A percentile compares a stretch with the other conserved stretches of the same genome.
These are phyloP conservation scores for Coenobita brevimanus DNA, from an alignment of 1,140 invertebrate genomes.

Conservation along the genomic window DNA sequence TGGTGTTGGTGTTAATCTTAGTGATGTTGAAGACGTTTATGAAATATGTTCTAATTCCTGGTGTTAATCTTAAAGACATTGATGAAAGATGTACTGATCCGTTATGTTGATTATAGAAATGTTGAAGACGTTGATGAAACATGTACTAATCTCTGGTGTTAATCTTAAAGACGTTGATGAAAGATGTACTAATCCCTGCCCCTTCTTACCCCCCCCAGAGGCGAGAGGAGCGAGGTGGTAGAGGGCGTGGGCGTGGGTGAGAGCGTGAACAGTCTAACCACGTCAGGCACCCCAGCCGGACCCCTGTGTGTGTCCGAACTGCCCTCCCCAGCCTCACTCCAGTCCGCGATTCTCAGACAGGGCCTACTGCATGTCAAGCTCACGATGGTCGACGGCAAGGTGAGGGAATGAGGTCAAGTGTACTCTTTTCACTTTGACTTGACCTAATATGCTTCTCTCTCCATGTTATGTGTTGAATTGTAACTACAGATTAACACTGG, in stretches of 20 bases:
- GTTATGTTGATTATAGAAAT: neutral
- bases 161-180: neutral
- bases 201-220: too few species aligned
- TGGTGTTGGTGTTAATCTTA: neutral
- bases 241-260: too few species aligned
- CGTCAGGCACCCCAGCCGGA: constrained; percentile 32
- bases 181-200: neutral
- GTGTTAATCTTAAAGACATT: neutral
- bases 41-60: too few species aligned
- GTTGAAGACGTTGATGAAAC: neutral
- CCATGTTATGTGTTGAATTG: too few species aligned
- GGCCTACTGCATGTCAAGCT: constrained; percentile 87
- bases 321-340: constrained; percentile 52
- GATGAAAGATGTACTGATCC: neutral
- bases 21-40: neutral
- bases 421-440: too few species aligned
- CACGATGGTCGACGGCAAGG: constrained; percentile 86
- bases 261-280: neutral
- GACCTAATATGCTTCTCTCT: too few species aligned
- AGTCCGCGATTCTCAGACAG: constrained; percentile 74
- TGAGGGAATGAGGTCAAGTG: too few species aligned
- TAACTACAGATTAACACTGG: too few species aligned
- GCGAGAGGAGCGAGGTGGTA: too few species aligned
- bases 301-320: constrained; percentile 25
- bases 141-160: too few species aligned